Conservation (phyloP, 2,797 vertebrate genomes). For the Percopsis omiscomaycus region DNA sequence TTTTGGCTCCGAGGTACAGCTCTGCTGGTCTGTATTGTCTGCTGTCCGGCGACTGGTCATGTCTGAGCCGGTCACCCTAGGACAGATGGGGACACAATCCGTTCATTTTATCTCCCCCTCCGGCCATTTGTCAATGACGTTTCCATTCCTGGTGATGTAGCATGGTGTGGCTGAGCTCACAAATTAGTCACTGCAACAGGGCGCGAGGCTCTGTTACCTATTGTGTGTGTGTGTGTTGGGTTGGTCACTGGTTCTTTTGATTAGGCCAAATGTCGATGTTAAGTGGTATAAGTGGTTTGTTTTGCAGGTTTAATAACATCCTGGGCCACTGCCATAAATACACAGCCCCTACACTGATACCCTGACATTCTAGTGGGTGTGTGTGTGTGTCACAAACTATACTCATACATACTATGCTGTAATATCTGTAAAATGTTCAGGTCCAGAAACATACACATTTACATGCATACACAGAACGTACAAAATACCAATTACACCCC, state of each 20-base stretch:
- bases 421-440: neutral
- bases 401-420: slow-evolving; percentile 18
- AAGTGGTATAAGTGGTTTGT: slow-evolving; percentile 6
- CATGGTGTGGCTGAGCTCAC: neutral
- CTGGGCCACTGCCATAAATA: slow-evolving; percentile 8
- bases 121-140: slow-evolving; percentile 27
- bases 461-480: neutral
- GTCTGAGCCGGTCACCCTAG: neutral
- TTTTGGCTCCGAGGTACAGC: no score
- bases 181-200: slow-evolving; percentile 8
- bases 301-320: neutral
- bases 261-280: slow-evolving; percentile 2
- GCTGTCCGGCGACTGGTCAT: no score
- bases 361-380: neutral
- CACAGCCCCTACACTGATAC: neutral
- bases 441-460: neutral
- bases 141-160: slow-evolving; percentile 24
- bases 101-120: neutral
- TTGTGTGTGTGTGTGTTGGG: slow-evolving; percentile 4
- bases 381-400: neutral
- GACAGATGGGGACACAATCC: neutral
- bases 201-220: neutral
- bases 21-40: no score
- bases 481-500: neutral
- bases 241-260: slow-evolving; percentile 3